phyloP scores from a whole-genome alignment of 1,140 invertebrate genomes.

The Homalodisca vitripennis region DNA sequence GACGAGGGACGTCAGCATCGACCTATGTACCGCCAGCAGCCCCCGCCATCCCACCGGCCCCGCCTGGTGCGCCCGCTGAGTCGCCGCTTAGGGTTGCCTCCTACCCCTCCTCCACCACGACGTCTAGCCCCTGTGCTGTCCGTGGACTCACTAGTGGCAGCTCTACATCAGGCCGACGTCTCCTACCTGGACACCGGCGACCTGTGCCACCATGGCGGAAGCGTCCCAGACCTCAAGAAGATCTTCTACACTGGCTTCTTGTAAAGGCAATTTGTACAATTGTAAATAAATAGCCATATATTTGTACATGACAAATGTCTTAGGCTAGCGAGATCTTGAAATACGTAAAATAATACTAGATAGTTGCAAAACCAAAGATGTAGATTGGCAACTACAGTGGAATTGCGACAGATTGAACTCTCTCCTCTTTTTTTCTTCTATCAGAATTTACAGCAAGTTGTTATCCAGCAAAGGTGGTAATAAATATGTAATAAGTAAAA shows the following conservation, averaged over 20 bases:
- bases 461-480: too few species aligned
- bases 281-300: neutral
- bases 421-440: too few species aligned
- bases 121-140: conserved; percentile 37
- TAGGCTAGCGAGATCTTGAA: too few species aligned
- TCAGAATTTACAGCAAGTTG: too few species aligned
- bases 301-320: neutral
- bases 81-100: conserved; percentile 17
- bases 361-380: too few species aligned
- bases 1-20: conserved; percentile 23
- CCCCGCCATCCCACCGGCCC: conserved; percentile 21
- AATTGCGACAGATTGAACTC: too few species aligned
- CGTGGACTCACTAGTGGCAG: conserved; percentile 38
- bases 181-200: conserved; percentile 33
- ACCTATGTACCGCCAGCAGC: conserved; percentile 24
- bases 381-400: too few species aligned
- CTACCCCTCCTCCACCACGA: conserved; percentile 36
- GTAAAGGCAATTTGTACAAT: conserved; percentile 14
- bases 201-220: conserved; percentile 25
- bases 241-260: conserved; percentile 39
- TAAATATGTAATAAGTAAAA: too few species aligned
- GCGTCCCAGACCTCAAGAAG: conserved; percentile 39
- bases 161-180: conserved; percentile 31
- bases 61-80: neutral
- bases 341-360: too few species aligned